These are phyloP conservation scores for Odontocerum albicorne DNA, from an alignment of 2,888 invertebrate species.

Conservation along the genomic window DNA sequence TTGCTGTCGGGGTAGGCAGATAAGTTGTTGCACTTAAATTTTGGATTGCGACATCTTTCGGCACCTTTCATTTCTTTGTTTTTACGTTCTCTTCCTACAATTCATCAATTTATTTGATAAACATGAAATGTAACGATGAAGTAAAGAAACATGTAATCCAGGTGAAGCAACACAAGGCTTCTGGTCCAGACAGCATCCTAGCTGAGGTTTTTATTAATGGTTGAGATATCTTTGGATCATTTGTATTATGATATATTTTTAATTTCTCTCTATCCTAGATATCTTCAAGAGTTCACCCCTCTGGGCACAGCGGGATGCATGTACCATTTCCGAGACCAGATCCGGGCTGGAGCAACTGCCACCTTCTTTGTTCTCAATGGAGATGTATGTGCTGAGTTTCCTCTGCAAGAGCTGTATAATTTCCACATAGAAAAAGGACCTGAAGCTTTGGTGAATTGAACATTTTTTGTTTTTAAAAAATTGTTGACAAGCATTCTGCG, in stretches of 20 bases:
- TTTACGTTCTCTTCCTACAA: no score
- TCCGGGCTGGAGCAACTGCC: conserved; percentile 82
- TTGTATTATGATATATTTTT: neutral
- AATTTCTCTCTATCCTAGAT: conserved; percentile 56
- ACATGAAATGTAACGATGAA: no score
- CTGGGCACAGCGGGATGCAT: conserved; percentile 96
- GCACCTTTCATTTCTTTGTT: no score
- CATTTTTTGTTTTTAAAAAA: no score
- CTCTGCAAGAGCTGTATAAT: conserved; percentile 76
- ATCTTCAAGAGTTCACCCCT: conserved; percentile 93
- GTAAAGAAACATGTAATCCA: no score
- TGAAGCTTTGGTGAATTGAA: conserved; percentile 56
- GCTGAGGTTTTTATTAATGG: neutral
- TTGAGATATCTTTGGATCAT: neutral
- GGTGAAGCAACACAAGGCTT: no score
- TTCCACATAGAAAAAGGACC: conserved; percentile 66
- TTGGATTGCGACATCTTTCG: no score
- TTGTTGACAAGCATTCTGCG: no score
- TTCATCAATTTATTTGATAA: no score
- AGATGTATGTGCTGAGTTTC: conserved; percentile 97
- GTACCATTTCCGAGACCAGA: conserved; percentile 96
- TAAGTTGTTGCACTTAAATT: no score
- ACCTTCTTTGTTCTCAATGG: conserved; percentile 96
- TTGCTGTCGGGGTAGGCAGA: no score
- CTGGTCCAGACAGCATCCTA: no score